These are phyloP conservation scores for Philereme transversata DNA, from an alignment of 2,888 invertebrate genomes.

Conservation along the genomic window DNA sequence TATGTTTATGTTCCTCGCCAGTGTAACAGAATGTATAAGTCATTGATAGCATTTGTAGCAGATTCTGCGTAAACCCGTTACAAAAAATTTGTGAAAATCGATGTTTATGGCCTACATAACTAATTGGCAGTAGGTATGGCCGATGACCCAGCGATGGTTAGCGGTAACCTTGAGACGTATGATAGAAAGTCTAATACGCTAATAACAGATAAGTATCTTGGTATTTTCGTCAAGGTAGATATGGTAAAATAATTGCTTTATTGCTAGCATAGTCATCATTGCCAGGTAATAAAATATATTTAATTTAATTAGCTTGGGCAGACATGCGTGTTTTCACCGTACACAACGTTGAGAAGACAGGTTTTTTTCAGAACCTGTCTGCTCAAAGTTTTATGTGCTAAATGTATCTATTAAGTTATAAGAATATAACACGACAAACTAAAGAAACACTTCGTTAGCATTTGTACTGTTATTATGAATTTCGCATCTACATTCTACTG, in stretches of 20 bases:
- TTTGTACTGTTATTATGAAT: not conserved
- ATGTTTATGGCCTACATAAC: conserved; percentile 5
- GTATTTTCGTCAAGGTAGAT: conserved; percentile 21
- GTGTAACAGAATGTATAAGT: not conserved
- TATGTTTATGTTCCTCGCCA: not conserved
- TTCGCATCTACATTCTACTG: conserved; percentile 10
- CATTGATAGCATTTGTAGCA: not conserved
- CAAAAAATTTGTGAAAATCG: conserved; percentile 11
- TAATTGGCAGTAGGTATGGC: conserved; percentile 13
- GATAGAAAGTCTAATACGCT: conserved; percentile 26
- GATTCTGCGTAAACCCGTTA: conserved; percentile 2
- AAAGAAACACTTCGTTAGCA: not conserved
- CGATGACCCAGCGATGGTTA: conserved; percentile 26
- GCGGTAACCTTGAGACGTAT: conserved; percentile 22
- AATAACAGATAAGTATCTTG: conserved; percentile 23
- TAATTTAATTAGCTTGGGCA: conserved; percentile 3
- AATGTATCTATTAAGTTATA: too few species aligned
- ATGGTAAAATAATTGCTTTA: conserved; percentile 19
- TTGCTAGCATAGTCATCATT: conserved; percentile 10
- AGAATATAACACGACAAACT: too few species aligned
- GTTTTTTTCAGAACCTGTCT: too few species aligned
- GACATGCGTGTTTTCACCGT: not conserved
- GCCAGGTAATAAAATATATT: conserved; percentile 10
- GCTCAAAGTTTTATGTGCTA: too few species aligned
- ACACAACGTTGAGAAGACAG: too few species aligned